These are phyloP conservation scores for Caenorhabditis inopinata DNA, from an alignment of 1,140 invertebrate species.

Conservation along the genomic window DNA sequence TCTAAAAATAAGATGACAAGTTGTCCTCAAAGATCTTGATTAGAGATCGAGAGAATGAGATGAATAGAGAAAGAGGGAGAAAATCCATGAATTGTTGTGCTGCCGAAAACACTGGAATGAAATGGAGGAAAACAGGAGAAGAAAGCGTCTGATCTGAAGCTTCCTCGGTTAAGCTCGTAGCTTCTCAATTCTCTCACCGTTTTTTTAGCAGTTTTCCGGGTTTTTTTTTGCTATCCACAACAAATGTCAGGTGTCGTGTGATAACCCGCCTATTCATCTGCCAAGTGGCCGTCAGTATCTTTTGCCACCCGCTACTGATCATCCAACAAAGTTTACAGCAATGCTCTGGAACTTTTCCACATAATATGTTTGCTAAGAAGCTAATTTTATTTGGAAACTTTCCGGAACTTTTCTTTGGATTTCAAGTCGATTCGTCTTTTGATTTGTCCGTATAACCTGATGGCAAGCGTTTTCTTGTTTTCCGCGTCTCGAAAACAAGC, in stretches of 20 bases:
- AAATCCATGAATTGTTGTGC: conserved; percentile 1
- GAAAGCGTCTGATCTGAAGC: neutral
- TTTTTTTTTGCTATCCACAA: neutral
- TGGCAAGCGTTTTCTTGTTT: neutral
- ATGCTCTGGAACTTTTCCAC: no score
- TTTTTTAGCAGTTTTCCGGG: conserved; percentile 16
- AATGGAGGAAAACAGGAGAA: neutral
- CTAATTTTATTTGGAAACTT: no score
- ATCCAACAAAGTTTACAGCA: no score
- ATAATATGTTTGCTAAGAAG: no score
- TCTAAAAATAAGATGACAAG: conserved; percentile 21
- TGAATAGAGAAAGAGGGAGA: conserved; percentile 16
- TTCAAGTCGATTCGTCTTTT: no score
- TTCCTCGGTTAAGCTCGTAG: neutral
- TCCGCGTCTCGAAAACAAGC: no score
- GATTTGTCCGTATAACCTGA: no score
- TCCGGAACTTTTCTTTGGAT: no score
- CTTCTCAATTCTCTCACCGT: neutral
- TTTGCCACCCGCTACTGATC: neutral
- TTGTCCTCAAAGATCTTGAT: no score
- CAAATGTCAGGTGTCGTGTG: conserved; percentile 22
- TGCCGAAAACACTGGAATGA: neutral
- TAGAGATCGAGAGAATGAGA: neutral
- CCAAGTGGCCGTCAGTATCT: conserved; percentile 4
- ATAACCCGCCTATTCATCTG: conserved; percentile 17